These are phyloP conservation scores for Halcyon senegalensis DNA, from an alignment of 2,113 vertebrate genomes.

Conservation along the genomic window DNA sequence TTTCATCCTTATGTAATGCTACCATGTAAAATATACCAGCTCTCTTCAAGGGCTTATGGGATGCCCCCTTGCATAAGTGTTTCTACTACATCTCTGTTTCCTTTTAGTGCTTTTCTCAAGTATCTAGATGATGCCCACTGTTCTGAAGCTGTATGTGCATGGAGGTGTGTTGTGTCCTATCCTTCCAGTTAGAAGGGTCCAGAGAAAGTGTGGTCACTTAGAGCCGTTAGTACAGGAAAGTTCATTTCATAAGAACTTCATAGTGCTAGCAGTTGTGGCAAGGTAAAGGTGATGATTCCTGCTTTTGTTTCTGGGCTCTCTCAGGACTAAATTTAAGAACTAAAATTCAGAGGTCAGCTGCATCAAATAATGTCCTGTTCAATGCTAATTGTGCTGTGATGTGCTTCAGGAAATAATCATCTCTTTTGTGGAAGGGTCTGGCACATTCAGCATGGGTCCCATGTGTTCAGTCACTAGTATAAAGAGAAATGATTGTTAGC, in stretches of 20 bases:
- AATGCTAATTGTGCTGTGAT: neutral
- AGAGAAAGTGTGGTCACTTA: neutral
- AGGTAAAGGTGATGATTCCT: neutral
- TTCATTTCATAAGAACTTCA: neutral
- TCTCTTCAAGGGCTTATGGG: neutral
- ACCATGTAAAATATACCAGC: neutral
- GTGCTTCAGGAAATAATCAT: neutral
- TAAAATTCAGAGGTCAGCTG: neutral
- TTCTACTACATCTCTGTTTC: neutral
- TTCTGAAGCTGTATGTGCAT: neutral
- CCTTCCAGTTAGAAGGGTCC: neutral
- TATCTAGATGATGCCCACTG: neutral
- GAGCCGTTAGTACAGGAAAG: neutral
- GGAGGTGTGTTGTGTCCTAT: neutral
- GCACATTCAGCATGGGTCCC: neutral
- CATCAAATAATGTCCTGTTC: neutral
- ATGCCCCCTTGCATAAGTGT: neutral
- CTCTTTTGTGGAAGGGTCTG: neutral
- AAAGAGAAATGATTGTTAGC: neutral
- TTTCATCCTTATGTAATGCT: neutral
- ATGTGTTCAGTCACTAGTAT: neutral
- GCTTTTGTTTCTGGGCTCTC: neutral
- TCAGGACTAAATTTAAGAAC: neutral
- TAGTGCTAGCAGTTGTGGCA: neutral
- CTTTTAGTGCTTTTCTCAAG: neutral